These are phyloP conservation scores for Recurvirostra avosetta DNA, from an alignment of 2,113 vertebrate species.

Conservation along the genomic window DNA sequence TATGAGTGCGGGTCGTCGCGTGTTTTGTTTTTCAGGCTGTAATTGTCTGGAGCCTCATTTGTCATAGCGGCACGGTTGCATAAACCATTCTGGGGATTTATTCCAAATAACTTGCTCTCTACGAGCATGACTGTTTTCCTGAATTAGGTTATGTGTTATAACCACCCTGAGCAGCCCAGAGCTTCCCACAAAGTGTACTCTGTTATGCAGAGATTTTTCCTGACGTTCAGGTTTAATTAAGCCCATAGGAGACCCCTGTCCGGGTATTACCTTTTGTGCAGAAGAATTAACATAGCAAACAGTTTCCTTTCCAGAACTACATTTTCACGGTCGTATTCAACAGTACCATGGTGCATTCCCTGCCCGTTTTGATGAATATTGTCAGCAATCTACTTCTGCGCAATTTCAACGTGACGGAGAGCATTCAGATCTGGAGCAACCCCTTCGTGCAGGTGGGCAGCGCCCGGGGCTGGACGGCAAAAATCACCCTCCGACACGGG, in stretches of 20 bases:
- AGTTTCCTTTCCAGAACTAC: constrained; percentile 74
- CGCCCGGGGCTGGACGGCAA: neutral
- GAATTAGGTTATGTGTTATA: neutral
- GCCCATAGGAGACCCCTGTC: neutral
- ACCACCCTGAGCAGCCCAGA: neutral
- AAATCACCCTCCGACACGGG: neutral
- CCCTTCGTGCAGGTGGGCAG: constrained; percentile 82
- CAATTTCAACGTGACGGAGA: constrained; percentile 80
- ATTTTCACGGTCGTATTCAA: constrained; percentile 84
- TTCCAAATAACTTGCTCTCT: neutral
- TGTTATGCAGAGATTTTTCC: neutral
- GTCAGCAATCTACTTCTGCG: constrained; percentile 90
- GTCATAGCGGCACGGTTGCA: neutral
- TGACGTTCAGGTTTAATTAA: neutral
- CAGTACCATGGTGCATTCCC: constrained; percentile 90
- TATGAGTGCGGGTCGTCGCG: fast-evolving
- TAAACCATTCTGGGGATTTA: neutral
- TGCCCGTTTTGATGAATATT: constrained; percentile 88
- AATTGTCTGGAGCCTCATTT: neutral
- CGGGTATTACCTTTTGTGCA: neutral
- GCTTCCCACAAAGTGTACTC: neutral
- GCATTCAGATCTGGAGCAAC: constrained; percentile 88
- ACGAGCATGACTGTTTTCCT: neutral
- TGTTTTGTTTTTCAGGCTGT: neutral
- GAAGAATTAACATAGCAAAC: neutral